Evolutionary conservation across 2,113 vertebrate genomes (phyloP).

Genomic region (Erythrocercus mccallii): DNA sequence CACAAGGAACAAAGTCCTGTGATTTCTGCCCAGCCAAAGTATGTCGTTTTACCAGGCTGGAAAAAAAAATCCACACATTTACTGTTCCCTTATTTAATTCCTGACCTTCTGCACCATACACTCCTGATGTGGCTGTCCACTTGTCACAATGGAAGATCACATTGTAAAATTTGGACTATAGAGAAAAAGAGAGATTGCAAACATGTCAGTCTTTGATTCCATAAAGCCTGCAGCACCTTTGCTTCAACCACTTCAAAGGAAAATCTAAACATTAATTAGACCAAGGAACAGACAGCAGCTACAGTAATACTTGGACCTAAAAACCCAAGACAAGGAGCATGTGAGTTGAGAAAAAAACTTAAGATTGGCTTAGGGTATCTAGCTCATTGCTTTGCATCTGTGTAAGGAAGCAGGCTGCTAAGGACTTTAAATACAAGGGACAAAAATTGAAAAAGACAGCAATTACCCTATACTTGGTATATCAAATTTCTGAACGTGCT

Average conservation of each 20-base stretch:
- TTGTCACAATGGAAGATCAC: neutral
- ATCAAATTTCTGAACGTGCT: neutral
- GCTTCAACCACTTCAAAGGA: neutral
- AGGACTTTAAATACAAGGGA: neutral
- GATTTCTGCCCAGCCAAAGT: neutral
- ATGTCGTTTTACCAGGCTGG: neutral
- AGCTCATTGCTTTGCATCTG: neutral
- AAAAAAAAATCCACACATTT: neutral
- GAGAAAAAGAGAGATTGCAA: neutral
- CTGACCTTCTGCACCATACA: neutral
- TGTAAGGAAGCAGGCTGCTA: neutral
- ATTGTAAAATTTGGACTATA: neutral
- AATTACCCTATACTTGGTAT: neutral
- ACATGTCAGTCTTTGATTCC: neutral
- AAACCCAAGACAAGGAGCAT: neutral
- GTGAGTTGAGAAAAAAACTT: neutral
- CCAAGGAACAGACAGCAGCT: neutral
- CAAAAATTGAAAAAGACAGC: neutral
- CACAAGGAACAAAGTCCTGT: neutral
- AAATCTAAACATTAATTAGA: neutral
- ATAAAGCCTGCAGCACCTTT: neutral
- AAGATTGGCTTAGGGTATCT: neutral
- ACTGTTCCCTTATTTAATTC: neutral
- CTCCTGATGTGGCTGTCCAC: accelerated
- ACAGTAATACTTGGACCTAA: neutral